These are phyloP conservation scores for Aphyosemion australe DNA, from an alignment of 2,113 vertebrate genomes.

Conservation along the genomic window DNA sequence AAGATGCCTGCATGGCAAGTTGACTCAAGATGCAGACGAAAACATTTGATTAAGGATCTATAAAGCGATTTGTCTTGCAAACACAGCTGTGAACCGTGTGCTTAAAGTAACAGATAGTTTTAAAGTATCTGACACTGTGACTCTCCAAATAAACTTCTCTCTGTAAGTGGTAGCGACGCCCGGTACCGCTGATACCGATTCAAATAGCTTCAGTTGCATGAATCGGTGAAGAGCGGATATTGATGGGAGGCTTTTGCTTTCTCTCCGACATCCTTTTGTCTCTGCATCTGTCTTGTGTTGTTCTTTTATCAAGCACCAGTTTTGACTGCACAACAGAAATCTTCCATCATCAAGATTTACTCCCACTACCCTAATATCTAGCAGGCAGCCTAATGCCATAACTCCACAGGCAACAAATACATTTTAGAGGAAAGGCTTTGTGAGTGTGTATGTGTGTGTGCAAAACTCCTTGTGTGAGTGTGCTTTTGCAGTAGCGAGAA, in stretches of 20 bases:
- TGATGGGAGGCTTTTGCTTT: slow-evolving; percentile 40
- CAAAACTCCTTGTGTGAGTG: slow-evolving; percentile 6
- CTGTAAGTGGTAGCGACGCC: slow-evolving; percentile 3
- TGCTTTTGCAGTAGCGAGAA: slow-evolving; percentile 30
- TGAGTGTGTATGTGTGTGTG: slow-evolving; percentile 12
- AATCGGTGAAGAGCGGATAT: slow-evolving; percentile 37
- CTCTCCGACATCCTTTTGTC: slow-evolving; percentile 39
- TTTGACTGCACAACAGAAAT: slow-evolving; percentile 67
- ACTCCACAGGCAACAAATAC: slow-evolving; percentile 64
- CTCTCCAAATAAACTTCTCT: slow-evolving; percentile 27
- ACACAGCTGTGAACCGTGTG: slow-evolving; percentile 21
- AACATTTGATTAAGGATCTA: slow-evolving; percentile 52
- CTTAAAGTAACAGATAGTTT: slow-evolving; percentile 22
- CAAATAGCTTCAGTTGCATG: slow-evolving; percentile 17
- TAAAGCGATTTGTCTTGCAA: slow-evolving; percentile 40
- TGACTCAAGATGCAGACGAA: slow-evolving; percentile 26
- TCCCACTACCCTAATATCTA: slow-evolving; percentile 65
- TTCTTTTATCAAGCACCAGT: slow-evolving; percentile 64
- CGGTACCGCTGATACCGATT: not conserved
- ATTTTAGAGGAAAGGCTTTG: slow-evolving; percentile 42
- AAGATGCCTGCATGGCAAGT: slow-evolving; percentile 31
- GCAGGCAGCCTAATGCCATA: slow-evolving; percentile 69
- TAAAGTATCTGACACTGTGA: slow-evolving; percentile 20
- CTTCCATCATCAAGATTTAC: slow-evolving; percentile 73
- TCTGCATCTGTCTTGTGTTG: slow-evolving; percentile 41